Evolutionary conservation across 2,888 invertebrate species (phyloP).

Genomic region (Schizaphis graminum): DNA sequence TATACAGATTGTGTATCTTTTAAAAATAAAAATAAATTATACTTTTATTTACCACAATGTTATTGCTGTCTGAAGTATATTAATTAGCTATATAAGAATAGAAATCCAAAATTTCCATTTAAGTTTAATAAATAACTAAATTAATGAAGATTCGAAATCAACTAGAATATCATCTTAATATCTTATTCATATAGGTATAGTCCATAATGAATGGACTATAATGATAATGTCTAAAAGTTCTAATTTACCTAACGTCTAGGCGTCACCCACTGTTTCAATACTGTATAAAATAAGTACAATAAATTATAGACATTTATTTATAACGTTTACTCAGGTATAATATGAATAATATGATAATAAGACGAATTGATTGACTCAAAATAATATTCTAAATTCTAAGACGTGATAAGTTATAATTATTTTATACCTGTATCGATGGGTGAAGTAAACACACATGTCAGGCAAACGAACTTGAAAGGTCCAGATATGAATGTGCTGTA

Average conservation of each 20-base stretch:
- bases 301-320: too few species aligned
- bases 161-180: not conserved
- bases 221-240: not conserved
- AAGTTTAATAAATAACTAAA: not conserved
- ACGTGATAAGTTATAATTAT: not conserved
- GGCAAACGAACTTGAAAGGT: not conserved
- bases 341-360: too few species aligned
- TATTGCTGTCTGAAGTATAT: not conserved
- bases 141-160: not conserved
- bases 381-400: not conserved
- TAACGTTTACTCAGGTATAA: too few species aligned
- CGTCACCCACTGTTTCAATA: too few species aligned
- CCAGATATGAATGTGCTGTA: not conserved
- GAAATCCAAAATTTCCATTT: not conserved
- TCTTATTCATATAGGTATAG: too few species aligned
- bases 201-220: not conserved
- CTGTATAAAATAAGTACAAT: too few species aligned
- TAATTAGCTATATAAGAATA: not conserved
- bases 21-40: not conserved
- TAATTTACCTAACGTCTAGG: not conserved
- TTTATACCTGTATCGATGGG: not conserved
- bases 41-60: not conserved
- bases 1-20: too few species aligned
- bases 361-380: not conserved
- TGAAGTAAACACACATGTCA: not conserved